Base-by-base conservation (phyloP, 2,113 vertebrate genomes). In the Chaetorhynchus papuensis region DNA sequence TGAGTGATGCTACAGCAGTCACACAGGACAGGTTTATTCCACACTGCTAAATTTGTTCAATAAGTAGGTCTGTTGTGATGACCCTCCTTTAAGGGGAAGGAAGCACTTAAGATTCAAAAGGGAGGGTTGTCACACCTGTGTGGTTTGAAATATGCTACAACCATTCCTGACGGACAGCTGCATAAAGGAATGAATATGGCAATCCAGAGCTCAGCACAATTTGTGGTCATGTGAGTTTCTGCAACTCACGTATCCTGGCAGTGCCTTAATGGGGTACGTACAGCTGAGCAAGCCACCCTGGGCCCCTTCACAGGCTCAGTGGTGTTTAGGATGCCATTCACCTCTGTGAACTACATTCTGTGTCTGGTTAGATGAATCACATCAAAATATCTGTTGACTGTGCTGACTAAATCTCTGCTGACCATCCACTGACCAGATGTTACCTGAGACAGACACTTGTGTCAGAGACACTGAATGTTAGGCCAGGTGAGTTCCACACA, bases 381-480 rank as follows among this genome's bases (percentile, higher is more conserved):
- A 54, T 39, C 31, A 84, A 83, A 77, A n/a, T 81, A 35, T 27
- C 28, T 27, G 12, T 83, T 57, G 45, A 15, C 39, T 75, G 23
- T 45, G 15, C 59, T 70, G 68, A n/a, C 11, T 66, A 52, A 52
- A 63, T 87, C 10, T 77, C 35, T 35, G 33, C 11, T 84, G 64
- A 66, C 59, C 42, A 42, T 57, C 24, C 20, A 57, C 5, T 7
- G 35, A 66, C 9, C 15, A 74, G 59, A 42, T 37, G 11, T 15
- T 35, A 39, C 24, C 24, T 69, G 45, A 83, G 47, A 45, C 3
- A 53, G 49, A 44, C 5, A 11, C 5, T 37, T 52, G 8, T 50
- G 42, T 49, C 37, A n/a, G 35, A 78, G 37, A 56, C 16, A 52
- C 42, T 0, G 0, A 35, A 60, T 15, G 10, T 9, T 78, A 52